Conservation (phyloP, 2,113 vertebrate species). For the Choloepus hoffmanni region DNA sequence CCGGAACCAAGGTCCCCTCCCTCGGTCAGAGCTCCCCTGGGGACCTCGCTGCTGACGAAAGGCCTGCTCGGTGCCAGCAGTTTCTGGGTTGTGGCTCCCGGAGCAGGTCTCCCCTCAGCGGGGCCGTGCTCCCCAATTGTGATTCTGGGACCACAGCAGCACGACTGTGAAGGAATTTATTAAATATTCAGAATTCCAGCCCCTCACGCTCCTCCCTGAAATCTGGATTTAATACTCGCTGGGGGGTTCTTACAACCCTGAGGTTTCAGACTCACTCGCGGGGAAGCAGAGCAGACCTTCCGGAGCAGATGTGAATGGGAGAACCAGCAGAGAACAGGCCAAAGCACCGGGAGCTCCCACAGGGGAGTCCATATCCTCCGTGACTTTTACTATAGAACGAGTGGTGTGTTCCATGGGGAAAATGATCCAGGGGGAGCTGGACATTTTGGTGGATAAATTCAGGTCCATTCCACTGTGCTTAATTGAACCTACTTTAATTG, state of each 20-base stretch:
- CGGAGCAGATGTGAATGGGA: not conserved
- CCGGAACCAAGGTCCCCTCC: too few species aligned
- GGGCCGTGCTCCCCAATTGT: not conserved
- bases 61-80: too few species aligned
- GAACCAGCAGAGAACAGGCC: not conserved
- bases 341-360: not conserved
- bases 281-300: not conserved
- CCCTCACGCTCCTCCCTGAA: not conserved
- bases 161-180: not conserved
- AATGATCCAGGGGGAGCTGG: not conserved
- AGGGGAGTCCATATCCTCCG: not conserved
- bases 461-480: not conserved
- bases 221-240: not conserved
- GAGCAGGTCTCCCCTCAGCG: not conserved
- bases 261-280: not conserved
- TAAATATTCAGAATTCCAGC: not conserved
- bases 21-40: too few species aligned
- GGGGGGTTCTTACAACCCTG: not conserved
- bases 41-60: too few species aligned
- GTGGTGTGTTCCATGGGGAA: not conserved
- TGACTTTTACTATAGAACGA: not conserved
- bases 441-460: not conserved
- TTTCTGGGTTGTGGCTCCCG: too few species aligned
- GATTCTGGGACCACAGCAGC: too few species aligned
- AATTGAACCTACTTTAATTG: not conserved